Evolutionary conservation across 2,888 invertebrate species (phyloP).

Genomic region (Chironomus tentans): DNA sequence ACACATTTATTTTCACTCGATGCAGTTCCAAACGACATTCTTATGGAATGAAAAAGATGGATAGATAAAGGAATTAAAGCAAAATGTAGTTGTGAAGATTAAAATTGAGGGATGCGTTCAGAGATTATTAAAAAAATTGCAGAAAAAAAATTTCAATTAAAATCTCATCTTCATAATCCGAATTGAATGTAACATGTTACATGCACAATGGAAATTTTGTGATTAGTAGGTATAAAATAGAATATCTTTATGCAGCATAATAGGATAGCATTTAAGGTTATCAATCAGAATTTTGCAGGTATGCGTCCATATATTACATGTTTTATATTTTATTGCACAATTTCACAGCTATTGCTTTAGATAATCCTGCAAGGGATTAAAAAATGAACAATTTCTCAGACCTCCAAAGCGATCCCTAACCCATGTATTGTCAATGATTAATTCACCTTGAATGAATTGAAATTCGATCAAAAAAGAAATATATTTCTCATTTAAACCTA

Average conservation of each 20-base stretch:
- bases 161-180: background rate
- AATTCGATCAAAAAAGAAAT: background rate
- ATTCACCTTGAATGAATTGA: conserved; percentile 17
- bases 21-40: background rate
- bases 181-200: background rate
- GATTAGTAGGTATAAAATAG: background rate
- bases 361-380: background rate
- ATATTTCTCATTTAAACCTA: background rate
- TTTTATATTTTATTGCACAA: background rate
- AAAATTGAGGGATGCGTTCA: conserved; percentile 12
- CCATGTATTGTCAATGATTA: conserved; percentile 6
- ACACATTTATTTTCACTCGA: background rate
- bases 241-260: conserved; percentile 8
- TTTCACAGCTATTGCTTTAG: conserved; percentile 2
- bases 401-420: background rate
- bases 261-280: conserved; percentile 19
- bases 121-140: background rate
- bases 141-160: conserved; percentile 2
- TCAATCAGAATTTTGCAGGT: conserved; percentile 22
- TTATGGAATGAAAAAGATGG: background rate
- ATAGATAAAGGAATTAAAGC: too few relatives aligned
- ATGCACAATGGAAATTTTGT: background rate
- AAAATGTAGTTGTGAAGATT: background rate
- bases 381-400: background rate
- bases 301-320: background rate